These are phyloP conservation scores for Pristionchus maxplancki DNA, from an alignment of 2,888 invertebrate species.

Conservation along the genomic window DNA sequence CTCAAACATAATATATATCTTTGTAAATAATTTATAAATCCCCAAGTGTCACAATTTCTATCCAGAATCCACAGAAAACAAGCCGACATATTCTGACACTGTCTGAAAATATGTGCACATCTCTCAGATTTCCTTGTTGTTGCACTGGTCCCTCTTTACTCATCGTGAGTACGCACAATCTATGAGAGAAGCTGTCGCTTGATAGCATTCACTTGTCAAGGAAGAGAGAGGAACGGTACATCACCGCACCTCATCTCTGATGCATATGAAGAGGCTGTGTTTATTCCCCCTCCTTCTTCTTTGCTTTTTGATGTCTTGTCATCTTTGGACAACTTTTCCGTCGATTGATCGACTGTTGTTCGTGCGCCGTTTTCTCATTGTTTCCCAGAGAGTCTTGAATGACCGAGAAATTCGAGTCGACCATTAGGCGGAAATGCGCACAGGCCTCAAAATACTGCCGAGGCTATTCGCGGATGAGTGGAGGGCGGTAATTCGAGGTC, in stretches of 20 bases:
- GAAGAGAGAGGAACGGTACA: neutral
- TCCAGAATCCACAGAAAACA: neutral
- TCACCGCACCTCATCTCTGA: neutral
- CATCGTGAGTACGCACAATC: neutral
- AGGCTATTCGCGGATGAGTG: conserved; percentile 8
- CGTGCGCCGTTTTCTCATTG: neutral
- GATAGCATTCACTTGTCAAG: neutral
- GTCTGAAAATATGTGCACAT: neutral
- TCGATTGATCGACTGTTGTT: conserved; percentile 35
- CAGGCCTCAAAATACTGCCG: conserved; percentile 18
- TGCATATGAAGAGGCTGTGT: neutral
- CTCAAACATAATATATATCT: neutral
- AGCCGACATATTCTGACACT: neutral
- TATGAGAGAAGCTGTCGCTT: neutral
- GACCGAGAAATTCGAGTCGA: conserved; percentile 14
- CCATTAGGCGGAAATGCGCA: conserved; percentile 42
- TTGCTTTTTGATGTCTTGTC: conserved; percentile 36
- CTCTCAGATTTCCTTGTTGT: neutral
- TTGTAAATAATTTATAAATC: neutral
- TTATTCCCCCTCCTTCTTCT: neutral
- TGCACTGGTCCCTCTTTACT: neutral
- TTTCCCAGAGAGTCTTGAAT: conserved; percentile 37
- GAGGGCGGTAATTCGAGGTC: neutral
- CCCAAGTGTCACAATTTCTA: neutral
- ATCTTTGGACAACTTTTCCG: neutral